Conservation (phyloP, 1,140 invertebrate species). For the Eulimnadia texana region DNA sequence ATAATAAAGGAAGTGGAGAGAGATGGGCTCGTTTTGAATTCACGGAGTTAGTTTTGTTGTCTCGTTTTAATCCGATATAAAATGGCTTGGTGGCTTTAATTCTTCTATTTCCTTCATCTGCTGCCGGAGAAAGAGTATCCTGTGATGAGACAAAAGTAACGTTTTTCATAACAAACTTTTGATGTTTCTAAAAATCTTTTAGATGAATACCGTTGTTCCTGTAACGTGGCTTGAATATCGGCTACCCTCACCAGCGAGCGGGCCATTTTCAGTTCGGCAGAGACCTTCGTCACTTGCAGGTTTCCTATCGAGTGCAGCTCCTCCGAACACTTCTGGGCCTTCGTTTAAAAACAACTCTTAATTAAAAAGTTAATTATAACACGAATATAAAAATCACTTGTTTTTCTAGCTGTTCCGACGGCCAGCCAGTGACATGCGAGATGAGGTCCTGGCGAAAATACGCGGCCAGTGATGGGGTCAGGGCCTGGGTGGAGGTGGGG, state of each 20-base stretch:
- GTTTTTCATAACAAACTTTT: background rate
- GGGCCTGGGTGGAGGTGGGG: slow-evolving; percentile 30
- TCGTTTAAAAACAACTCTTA: slow-evolving; percentile 3
- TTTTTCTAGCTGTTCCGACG: slow-evolving; percentile 79
- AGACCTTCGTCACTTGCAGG: slow-evolving; percentile 80
- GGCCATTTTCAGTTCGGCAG: slow-evolving; percentile 84
- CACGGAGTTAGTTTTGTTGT: slow-evolving; percentile 1
- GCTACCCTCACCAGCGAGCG: slow-evolving; percentile 82
- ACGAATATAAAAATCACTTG: slow-evolving; percentile 44
- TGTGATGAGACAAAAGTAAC: slow-evolving; percentile 33
- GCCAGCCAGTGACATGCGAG: slow-evolving; percentile 79
- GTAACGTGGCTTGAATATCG: slow-evolving; percentile 90
- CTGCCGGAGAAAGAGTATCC: slow-evolving; percentile 78
- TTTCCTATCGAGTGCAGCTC: slow-evolving; percentile 70
- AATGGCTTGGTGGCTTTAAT: slow-evolving; percentile 81
- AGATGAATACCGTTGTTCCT: slow-evolving; percentile 77
- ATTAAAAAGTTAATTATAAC: background rate
- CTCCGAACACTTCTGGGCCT: slow-evolving; percentile 71
- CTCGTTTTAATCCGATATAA: slow-evolving; percentile 48
- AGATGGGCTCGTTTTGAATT: no score
- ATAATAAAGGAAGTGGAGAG: no score
- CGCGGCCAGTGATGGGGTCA: slow-evolving; percentile 78
- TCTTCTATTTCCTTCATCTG: slow-evolving; percentile 77
- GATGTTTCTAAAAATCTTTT: background rate
- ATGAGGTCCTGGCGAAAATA: slow-evolving; percentile 82